Percentiles rank a stretch among this genome's conserved stretches.
Conservation (phyloP, 2,888 invertebrate genomes). For the Tromatobia lineatoria region DNA sequence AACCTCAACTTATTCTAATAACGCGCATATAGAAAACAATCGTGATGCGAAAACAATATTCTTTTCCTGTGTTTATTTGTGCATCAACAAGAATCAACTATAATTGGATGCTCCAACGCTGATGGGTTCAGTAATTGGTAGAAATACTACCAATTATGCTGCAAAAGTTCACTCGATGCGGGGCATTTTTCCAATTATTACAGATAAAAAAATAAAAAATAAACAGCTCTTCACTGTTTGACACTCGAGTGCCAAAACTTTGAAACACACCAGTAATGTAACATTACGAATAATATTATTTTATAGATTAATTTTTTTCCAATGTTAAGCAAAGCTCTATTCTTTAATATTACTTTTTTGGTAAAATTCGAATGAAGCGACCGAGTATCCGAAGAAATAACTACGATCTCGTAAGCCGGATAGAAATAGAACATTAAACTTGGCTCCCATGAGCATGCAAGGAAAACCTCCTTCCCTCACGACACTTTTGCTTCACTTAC, state of each 20-base stretch:
- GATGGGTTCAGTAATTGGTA: too few relatives aligned
- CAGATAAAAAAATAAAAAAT: too few relatives aligned
- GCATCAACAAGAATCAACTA: too few relatives aligned
- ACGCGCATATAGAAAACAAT: too few relatives aligned
- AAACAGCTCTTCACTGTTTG: constrained; percentile 9
- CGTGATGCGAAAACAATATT: too few relatives aligned
- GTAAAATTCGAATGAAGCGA: constrained; percentile 42
- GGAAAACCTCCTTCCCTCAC: constrained; percentile 1
- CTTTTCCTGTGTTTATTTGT: too few relatives aligned
- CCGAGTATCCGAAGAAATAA: constrained; percentile 25
- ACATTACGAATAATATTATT: constrained; percentile 30
- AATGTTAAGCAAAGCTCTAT: constrained; percentile 53
- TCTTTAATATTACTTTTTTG: constrained; percentile 33
- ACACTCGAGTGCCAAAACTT: constrained; percentile 32
- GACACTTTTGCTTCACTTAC: not conserved
- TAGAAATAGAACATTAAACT: constrained; percentile 46
- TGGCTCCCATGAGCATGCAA: constrained; percentile 22
- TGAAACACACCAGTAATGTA: constrained; percentile 32
- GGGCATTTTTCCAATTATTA: too few relatives aligned
- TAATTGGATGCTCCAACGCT: too few relatives aligned
- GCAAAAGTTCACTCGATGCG: too few relatives aligned
- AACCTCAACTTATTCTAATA: too few relatives aligned
- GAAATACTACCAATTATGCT: too few relatives aligned
- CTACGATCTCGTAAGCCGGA: constrained; percentile 59
- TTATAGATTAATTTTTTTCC: constrained; percentile 31